Evolutionary conservation across 1,140 invertebrate species (phyloP), one percentile per base, ranked within the genome.

Genomic region (Thaumatotibia leucotreta): DNA sequence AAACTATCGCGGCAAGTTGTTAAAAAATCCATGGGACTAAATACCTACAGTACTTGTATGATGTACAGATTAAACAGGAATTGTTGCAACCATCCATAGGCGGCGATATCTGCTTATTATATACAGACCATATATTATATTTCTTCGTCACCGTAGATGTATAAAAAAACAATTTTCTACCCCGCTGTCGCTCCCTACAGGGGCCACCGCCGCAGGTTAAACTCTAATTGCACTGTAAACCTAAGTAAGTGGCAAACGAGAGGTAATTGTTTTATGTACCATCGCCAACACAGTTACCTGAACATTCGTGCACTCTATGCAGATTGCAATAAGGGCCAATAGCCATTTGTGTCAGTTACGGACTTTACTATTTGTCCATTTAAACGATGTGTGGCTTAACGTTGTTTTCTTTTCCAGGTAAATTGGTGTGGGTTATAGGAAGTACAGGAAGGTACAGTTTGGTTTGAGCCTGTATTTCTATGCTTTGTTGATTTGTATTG

Each of bases 251-350:
- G 70, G 72, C 66, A 69, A 75, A 75, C 75, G 70, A 79, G 79
- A 61, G 52, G 72, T 80, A 79, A 83, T 81, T 83, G 80, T 83
- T 82, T 80, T 81, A 81, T 74, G 66, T 72, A 63, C 27, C 32
- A 61, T 64, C 66, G 65, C 4, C 39, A 17, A 49, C 14, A 4
- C 11, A 0, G 14, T 39, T 29, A 29, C 2, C 27, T 29, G 2
- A 29, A 2, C 6, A 6, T 29, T 29, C 2, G 2, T 29, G 27
- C 2, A 29, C 27, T 6, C 6, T 29, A 11, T 39, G 3, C n/a
- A n/a, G n/a, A n/a, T n/a, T n/a, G n/a, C n/a, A n/a, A n/a, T n/a
- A n/a, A n/a, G n/a, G n/a, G n/a, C n/a, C n/a, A n/a, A n/a, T n/a
- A n/a, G n/a, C n/a, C n/a, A n/a, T n/a, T n/a, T n/a, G n/a, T n/a